Evolutionary conservation across 30 jellyfish, hydroid and myxozoan species (phyloP).

Genomic region (Rhopilema esculentum): DNA sequence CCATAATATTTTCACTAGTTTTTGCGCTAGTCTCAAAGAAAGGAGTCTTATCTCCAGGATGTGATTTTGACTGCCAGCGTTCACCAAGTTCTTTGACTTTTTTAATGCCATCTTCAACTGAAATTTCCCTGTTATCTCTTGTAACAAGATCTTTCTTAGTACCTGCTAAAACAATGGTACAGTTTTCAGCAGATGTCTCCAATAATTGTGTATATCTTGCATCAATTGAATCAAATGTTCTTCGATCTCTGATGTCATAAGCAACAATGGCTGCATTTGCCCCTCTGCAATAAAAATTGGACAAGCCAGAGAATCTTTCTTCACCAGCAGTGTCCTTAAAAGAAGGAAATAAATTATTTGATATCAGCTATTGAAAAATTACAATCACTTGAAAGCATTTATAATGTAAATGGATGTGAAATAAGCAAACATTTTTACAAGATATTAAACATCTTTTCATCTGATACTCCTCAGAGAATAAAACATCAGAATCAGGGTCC

Average conservation of each 20-base stretch:
- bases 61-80: constrained; percentile 68
- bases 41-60: constrained; percentile 73
- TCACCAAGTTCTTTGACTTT: constrained; percentile 65
- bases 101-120: constrained; percentile 61
- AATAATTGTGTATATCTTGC: constrained; percentile 62
- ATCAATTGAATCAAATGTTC: constrained; percentile 68
- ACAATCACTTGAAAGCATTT: too few relatives aligned
- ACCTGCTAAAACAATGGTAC: constrained; percentile 89
- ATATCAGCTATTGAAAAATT: too few relatives aligned
- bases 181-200: constrained; percentile 83
- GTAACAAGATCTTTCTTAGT: constrained; percentile 83
- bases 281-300: constrained; percentile 88
- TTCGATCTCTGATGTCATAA: constrained; percentile 61
- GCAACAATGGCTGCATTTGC: constrained; percentile 97
- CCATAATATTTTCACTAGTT: constrained; percentile 68
- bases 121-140: constrained; percentile 51
- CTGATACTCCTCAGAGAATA: too few relatives aligned
- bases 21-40: constrained; percentile 91
- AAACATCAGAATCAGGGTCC: too few relatives aligned
- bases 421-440: background rate
- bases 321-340: constrained; percentile 96
- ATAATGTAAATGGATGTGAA: background rate
- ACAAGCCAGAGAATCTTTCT: constrained; percentile 88
- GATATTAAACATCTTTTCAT: too few relatives aligned
- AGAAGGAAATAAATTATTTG: background rate